Evolutionary conservation across 2,113 vertebrate genomes (phyloP).

Genomic region (Protomyctophum bolini): DNA sequence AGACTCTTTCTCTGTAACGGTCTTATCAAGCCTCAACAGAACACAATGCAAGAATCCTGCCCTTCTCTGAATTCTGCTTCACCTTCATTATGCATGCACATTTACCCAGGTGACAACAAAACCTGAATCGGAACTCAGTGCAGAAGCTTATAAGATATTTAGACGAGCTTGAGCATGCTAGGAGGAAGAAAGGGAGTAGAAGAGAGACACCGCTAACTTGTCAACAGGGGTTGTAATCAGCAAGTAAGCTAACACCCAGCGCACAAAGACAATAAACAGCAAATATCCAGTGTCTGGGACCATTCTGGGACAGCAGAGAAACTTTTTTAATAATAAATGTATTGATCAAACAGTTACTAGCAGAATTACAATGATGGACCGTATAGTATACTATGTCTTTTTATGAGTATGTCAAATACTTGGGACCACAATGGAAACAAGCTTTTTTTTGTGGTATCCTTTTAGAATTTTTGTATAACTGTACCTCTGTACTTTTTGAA

Average conservation of each 20-base stretch:
- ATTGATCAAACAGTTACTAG: too few species aligned
- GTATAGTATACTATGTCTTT: too few species aligned
- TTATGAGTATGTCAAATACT: too few species aligned
- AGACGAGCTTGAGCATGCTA: slow-evolving; percentile 20
- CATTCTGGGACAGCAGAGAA: too few species aligned
- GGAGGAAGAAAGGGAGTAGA: slow-evolving; percentile 20
- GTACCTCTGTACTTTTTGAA: too few species aligned
- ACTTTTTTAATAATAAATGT: too few species aligned
- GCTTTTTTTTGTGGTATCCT: too few species aligned
- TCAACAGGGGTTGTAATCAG: slow-evolving; percentile 16
- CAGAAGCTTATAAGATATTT: slow-evolving; percentile 56
- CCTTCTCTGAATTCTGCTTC: slow-evolving; percentile 39
- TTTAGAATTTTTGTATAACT: too few species aligned
- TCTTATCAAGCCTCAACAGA: slow-evolving; percentile 70
- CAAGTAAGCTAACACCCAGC: slow-evolving; percentile 7
- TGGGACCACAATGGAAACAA: too few species aligned
- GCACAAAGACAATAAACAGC: too few species aligned
- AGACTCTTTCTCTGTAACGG: slow-evolving; percentile 57
- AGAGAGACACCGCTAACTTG: slow-evolving; percentile 15
- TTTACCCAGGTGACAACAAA: slow-evolving; percentile 64
- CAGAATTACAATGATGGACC: too few species aligned
- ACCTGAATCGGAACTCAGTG: slow-evolving; percentile 35
- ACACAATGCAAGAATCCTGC: slow-evolving; percentile 40
- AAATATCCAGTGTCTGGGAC: too few species aligned
- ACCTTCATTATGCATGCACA: slow-evolving; percentile 73